Evolutionary conservation across 2,888 invertebrate species (phyloP), one percentile per base, ranked within the genome.

Genomic region (Euplexia lucipara): DNA sequence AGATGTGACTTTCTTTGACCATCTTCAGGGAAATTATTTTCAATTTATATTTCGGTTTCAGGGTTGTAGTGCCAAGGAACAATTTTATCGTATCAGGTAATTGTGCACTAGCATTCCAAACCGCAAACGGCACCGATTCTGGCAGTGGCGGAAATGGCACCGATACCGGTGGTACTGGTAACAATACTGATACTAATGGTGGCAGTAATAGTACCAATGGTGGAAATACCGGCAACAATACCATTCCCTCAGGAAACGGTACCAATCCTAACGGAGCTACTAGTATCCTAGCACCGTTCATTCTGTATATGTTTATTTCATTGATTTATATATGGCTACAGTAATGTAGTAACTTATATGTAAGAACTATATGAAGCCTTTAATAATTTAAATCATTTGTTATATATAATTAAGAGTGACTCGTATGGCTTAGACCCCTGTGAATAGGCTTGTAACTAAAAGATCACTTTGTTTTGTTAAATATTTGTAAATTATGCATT

Each of bases 81-180:
- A 53, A 30, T 20, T 9, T 70, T 10, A 16, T 3, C 1, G n/a
- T 70, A 18, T 35, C 74, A n/a, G 48, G 30, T 9, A 18, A 70
- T 67, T 70, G 70, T 37, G 70, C 74, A 3, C n/a, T 70, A 26
- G 74, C 22, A 9, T 65, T 70, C 4, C 48, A 66, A 44, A 66
- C 41, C 14, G 14, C 51, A 9, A 44, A 30, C 22, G 35, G 3
- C 18, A 51, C 51, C 8, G 54, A 8, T 10, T 35, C 10, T 22
- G 32, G 30, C 5, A 42, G 42, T 14, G 12, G n/a, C 5, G 32
- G 26, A 26, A 26, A 2, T 5, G 7, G 14, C 26, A 60, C 34
- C 6, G 20, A 22, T 16, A 12, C 42, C 3, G 59, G 20, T 1
- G 7, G 14, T 34, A 60, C 34, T 3, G 20, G 16, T 16, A 12